Evolutionary conservation across 2,113 vertebrate species (phyloP), one percentile per base, ranked within the genome.

Genomic region (Emydura subglobosa): DNA sequence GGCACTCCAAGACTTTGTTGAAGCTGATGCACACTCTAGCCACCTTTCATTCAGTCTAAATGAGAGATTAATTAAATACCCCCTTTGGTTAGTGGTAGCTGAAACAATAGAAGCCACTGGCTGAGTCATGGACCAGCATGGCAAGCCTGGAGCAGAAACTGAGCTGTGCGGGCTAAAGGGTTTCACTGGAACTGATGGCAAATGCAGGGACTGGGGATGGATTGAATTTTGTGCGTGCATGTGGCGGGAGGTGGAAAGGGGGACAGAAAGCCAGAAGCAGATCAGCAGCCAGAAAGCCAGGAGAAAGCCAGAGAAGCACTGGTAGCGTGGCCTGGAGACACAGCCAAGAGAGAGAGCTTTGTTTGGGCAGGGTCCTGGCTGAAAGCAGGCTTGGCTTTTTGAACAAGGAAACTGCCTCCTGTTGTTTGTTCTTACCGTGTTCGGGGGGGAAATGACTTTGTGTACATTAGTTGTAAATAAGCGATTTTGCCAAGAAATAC

Each of bases 1-100:
- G 96, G 96, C 95, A 96, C 96, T 96, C 95, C 91, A 83, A 90
- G 95, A 96, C 89, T 95, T 97, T 96, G 96, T 90, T 96, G 96
- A 96, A 96, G 97, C 92, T 97, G 95, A 68, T 68, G 31, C 61
- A 68, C 34, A 68, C n/a, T 21, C 61, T 68, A 68, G 93, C 93
- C 95, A 94, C 89, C 91, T 96, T 97, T 97, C 96, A 97, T 96
- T 88, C 82, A 79, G 95, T 76, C 7, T 94, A 95, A 97, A 95
- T 7, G 51, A 96, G 76, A 93, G 85, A 96, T 92, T 92, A 92
- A 95, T 96, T 96, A 96, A 96, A 96, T 55, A 96, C 87, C 81
- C 81, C 92, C 94, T 93, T 94, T 78, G 85, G 93, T 95, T 83
- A 82, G 94, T 79, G 89, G 95, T 82, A 94, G 95, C 82, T 57